Evolutionary conservation across 2,113 vertebrate species (phyloP).

Genomic region (Spheniscus mendiculus): DNA sequence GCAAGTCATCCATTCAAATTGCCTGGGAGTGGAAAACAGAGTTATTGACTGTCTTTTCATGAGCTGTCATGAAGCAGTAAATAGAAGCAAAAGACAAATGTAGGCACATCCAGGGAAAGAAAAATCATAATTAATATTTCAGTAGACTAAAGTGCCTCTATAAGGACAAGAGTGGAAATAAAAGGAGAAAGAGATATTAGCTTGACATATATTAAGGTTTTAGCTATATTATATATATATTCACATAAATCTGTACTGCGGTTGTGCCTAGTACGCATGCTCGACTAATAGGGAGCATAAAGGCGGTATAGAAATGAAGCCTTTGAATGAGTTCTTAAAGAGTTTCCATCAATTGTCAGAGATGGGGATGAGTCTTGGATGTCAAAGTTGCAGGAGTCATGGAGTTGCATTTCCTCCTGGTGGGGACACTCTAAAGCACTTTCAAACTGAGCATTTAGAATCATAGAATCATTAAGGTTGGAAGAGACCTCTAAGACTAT

Average conservation of each 20-base stretch:
- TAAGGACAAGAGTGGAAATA: background rate
- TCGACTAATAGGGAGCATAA: background rate
- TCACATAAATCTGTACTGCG: background rate
- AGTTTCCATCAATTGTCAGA: background rate
- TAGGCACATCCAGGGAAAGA: background rate
- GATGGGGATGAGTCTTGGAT: background rate
- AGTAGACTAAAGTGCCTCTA: slow-evolving; percentile 2
- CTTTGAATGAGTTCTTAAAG: background rate
- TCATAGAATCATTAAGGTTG: no score
- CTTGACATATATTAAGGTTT: background rate
- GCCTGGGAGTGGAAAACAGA: background rate
- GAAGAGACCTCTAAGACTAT: no score
- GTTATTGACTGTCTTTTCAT: background rate
- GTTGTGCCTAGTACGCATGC: background rate
- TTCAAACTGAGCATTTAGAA: background rate
- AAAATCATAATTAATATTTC: slow-evolving; percentile 66
- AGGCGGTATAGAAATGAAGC: background rate
- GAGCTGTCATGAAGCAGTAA: slow-evolving; percentile 17
- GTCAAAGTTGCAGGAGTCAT: background rate
- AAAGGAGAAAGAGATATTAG: background rate
- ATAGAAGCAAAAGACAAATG: slow-evolving; percentile 44
- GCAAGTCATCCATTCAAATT: background rate
- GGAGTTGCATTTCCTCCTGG: background rate
- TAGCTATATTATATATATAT: background rate
- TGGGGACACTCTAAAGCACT: background rate